phyloP scores from a whole-genome alignment of 2,888 invertebrate genomes.

The Agrenia bidenticulata region DNA sequence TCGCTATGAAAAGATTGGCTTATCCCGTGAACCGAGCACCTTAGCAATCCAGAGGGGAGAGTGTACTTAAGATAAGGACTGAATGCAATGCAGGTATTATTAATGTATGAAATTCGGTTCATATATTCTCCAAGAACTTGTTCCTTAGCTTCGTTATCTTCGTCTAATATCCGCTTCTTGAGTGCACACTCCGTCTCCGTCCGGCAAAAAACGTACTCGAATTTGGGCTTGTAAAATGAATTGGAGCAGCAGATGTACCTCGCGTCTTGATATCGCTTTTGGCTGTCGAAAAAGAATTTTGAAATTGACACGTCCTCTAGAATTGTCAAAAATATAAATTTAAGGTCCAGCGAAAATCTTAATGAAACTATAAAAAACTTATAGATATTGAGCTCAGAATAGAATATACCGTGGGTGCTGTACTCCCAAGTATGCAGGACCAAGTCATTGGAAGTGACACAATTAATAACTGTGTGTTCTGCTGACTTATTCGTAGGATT shows the following conservation, averaged over 20 bases:
- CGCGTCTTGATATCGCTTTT: conserved; percentile 43
- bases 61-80: conserved; percentile 44
- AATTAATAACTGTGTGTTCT: conserved; percentile 40
- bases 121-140: conserved; percentile 29
- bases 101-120: conserved; percentile 23
- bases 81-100: conserved; percentile 34
- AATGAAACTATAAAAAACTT: neutral
- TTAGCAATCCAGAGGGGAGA: conserved; percentile 32
- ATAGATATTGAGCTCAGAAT: neutral
- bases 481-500: conserved; percentile 33
- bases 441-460: conserved; percentile 31
- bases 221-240: conserved; percentile 45
- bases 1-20: conserved; percentile 28
- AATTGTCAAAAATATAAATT: no score
- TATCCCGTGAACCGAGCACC: conserved; percentile 41
- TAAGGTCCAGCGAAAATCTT: no score
- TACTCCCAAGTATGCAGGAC: conserved; percentile 43
- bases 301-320: conserved; percentile 40
- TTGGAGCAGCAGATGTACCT: conserved; percentile 39
- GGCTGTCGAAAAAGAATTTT: conserved; percentile 41
- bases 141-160: conserved; percentile 30
- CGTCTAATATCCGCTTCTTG: conserved; percentile 36
- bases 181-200: conserved; percentile 42
- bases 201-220: conserved; percentile 23
- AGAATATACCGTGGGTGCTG: conserved; percentile 35